Percentiles rank a stretch among this genome's conserved stretches.
These are phyloP conservation scores for Pelagia noctiluca DNA, from an alignment of 30 jellyfish, hydroid and myxozoan genomes.

Conservation along the genomic window DNA sequence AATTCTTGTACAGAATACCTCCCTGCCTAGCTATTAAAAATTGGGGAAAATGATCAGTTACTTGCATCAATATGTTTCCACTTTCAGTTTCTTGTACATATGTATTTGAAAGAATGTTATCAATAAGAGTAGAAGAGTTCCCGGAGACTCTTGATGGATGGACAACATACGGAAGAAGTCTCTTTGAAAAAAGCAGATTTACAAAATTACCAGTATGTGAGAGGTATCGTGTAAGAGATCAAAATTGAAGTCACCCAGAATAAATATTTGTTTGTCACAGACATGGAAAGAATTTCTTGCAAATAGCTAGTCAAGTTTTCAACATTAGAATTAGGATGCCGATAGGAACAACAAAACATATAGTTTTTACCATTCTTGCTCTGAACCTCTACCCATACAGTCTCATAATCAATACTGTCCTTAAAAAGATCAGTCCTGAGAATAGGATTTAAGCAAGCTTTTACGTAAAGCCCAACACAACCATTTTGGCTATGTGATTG, in stretches of 20 bases:
- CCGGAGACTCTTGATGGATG: constrained; percentile 1
- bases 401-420: constrained; percentile 11
- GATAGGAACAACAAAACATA: no score
- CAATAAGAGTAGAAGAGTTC: neutral
- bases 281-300: neutral
- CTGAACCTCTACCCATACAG: constrained; percentile 7
- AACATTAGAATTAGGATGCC: constrained; percentile 2
- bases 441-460: constrained; percentile 1
- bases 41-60: constrained; percentile 23
- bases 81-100: constrained; percentile 4
- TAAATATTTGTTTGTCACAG: constrained; percentile 1
- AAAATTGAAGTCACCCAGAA: constrained; percentile 3
- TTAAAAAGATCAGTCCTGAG: constrained; percentile 26
- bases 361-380: no score
- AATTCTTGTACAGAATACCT: constrained; percentile 10
- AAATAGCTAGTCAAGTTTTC: neutral
- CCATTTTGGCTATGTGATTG: constrained; percentile 28
- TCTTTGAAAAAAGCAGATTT: constrained; percentile 17
- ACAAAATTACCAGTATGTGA: constrained; percentile 18
- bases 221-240: constrained; percentile 5
- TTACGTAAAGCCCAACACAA: constrained; percentile 28
- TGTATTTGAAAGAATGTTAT: neutral
- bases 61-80: constrained; percentile 15
- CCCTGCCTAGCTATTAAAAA: no score
- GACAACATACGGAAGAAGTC: constrained; percentile 10